These are phyloP conservation scores for Polypterus bichir DNA, from an alignment of 2,113 vertebrate species.

Conservation along the genomic window DNA sequence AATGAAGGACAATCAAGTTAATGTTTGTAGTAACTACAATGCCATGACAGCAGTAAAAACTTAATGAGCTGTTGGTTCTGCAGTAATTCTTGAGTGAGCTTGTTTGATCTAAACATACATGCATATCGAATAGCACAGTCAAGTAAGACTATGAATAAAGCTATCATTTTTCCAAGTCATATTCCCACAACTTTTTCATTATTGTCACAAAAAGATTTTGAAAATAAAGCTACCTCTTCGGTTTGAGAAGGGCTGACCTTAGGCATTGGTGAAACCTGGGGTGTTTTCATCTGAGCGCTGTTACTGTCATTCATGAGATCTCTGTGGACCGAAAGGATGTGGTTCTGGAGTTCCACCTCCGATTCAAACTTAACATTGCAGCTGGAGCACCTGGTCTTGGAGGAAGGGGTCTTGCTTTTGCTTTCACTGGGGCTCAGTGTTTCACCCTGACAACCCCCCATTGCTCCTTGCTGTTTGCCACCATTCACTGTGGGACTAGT, in stretches of 20 bases:
- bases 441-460: conserved; percentile 63
- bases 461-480: conserved; percentile 57
- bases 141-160: no score
- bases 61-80: no score
- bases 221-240: conserved; percentile 75
- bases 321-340: conserved; percentile 81
- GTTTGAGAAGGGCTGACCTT: conserved; percentile 89
- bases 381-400: conserved; percentile 88
- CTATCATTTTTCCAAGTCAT: no score
- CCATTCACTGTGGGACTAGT: conserved; percentile 73
- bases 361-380: conserved; percentile 98
- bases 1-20: no score
- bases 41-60: no score
- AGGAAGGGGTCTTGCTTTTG: conserved; percentile 72
- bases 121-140: no score
- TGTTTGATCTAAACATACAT: no score
- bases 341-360: conserved; percentile 86
- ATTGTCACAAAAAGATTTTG: background rate
- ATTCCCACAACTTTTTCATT: no score
- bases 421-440: conserved; percentile 68
- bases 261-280: conserved; percentile 91
- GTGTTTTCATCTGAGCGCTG: conserved; percentile 75
- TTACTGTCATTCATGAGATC: conserved; percentile 74
- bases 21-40: no score
- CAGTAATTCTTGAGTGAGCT: no score